Base-by-base conservation (phyloP, 1,140 invertebrate genomes). In the Musca domestica region DNA sequence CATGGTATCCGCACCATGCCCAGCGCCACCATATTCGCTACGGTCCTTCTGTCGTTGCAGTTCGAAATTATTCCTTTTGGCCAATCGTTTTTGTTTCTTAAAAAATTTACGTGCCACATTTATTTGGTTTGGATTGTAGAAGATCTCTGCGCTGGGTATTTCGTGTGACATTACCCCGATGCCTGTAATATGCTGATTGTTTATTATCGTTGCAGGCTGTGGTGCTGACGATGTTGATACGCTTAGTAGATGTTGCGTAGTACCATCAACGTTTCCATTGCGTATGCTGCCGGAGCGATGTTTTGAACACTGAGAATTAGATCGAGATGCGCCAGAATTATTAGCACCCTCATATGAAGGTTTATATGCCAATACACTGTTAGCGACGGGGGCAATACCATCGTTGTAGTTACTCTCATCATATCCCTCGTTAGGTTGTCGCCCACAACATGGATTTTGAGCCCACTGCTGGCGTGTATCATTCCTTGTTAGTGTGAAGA, bases 111-210 rank as follows among this genome's bases (percentile, higher is more conserved):
- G 87, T 0, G 95, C 94, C 1, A 95, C 92, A 15, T 93, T 94
- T 78, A 93, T 95, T 80, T 97, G 95, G 75, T 93, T 91, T 0
- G 94, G 92, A 84, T 97, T 95, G 75, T 96, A 96, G 81, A 96
- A 97, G 81, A 93, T 87, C 73, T 94, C 90, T 0, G 90, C 89
- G 2, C 87, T 77, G 34, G 78, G 78, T 67, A 81, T 81, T 14
- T 72, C 72, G 74, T 75, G 25, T 72, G 77, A 52, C 3, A 64
- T 17, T 86, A 70, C 46, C 17, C 64, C 67, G 17, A 70, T 63
- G 46, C 52, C 91, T 84, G 49, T 82, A 41, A 58, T 67, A 46
- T 71, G 69, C 23, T 70, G 74, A 61, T 76, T 79, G 47, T 74
- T 76, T 14, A 71, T 75, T 25, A 76, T 76, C 49, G 75, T 67